Evolutionary conservation across 2,888 invertebrate genomes (phyloP).

Genomic region (Rhabditoides inermis): DNA sequence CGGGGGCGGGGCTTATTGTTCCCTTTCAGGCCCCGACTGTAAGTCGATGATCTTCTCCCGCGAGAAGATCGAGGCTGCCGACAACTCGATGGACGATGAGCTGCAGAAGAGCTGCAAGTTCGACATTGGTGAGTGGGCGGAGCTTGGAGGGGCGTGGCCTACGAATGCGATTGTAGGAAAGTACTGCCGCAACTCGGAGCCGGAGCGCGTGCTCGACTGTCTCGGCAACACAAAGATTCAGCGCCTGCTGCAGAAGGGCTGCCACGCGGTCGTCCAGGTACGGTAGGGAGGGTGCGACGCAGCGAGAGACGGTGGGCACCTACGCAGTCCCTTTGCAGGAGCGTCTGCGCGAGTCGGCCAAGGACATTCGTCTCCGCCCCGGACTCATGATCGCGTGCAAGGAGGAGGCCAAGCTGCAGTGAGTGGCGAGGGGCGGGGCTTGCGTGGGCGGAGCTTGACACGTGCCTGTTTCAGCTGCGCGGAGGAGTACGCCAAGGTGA

Average conservation of each 20-base stretch:
- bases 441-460: constrained; percentile 49
- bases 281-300: background rate
- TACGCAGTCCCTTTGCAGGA: constrained; percentile 20
- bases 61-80: constrained; percentile 54
- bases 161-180: constrained; percentile 29
- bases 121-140: constrained; percentile 1
- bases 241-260: constrained; percentile 37
- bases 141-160: background rate
- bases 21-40: constrained; percentile 51
- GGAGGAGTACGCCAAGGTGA: constrained; percentile 42
- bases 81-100: constrained; percentile 51
- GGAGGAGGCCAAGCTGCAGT: constrained; percentile 56
- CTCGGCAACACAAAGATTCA: constrained; percentile 47
- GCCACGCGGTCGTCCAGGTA: constrained; percentile 30
- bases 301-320: too few species aligned
- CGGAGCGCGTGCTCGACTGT: constrained; percentile 44
- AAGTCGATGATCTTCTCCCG: constrained; percentile 54
- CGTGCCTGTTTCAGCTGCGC: constrained; percentile 30
- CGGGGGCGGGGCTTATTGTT: too few species aligned
- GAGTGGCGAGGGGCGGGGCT: constrained; percentile 20
- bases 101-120: constrained; percentile 64
- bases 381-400: constrained; percentile 72
- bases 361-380: constrained; percentile 80
- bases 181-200: constrained; percentile 34
- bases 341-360: constrained; percentile 45